Conservation (phyloP, 2,888 invertebrate species). For the Carterocephalus palaemon region DNA sequence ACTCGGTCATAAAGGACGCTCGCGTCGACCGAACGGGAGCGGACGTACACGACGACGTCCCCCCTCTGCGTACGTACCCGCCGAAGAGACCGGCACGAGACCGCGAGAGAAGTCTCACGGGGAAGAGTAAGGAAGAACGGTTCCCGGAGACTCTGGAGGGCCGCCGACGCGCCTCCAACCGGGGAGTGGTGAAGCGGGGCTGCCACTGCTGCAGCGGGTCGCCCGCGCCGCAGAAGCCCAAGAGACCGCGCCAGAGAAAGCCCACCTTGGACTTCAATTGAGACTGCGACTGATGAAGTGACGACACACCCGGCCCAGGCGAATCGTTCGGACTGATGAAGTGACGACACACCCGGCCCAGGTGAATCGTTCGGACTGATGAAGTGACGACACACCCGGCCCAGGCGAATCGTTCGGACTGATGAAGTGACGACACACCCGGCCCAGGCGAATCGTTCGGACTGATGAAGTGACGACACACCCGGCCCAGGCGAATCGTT, state of each 20-base stretch:
- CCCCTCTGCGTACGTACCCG: slow-evolving; percentile 65
- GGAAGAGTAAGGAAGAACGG: slow-evolving; percentile 55
- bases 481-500: too few species aligned
- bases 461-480: too few species aligned
- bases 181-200: slow-evolving; percentile 80
- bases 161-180: slow-evolving; percentile 59
- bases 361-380: too few species aligned
- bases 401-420: too few species aligned
- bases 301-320: too few species aligned
- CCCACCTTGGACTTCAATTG: slow-evolving; percentile 48
- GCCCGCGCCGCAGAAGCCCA: slow-evolving; percentile 73
- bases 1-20: slow-evolving; percentile 71
- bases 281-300: slow-evolving; percentile 34
- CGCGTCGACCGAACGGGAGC: slow-evolving; percentile 55
- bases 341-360: too few species aligned
- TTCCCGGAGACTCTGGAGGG: slow-evolving; percentile 44
- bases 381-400: too few species aligned
- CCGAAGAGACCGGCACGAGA: slow-evolving; percentile 57
- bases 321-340: too few species aligned
- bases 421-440: too few species aligned
- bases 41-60: slow-evolving; percentile 56
- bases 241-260: slow-evolving; percentile 59
- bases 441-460: too few species aligned
- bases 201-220: slow-evolving; percentile 81
- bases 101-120: slow-evolving; percentile 63